Conservation (phyloP, 2,797 vertebrate genomes). For the Chanos chanos region DNA sequence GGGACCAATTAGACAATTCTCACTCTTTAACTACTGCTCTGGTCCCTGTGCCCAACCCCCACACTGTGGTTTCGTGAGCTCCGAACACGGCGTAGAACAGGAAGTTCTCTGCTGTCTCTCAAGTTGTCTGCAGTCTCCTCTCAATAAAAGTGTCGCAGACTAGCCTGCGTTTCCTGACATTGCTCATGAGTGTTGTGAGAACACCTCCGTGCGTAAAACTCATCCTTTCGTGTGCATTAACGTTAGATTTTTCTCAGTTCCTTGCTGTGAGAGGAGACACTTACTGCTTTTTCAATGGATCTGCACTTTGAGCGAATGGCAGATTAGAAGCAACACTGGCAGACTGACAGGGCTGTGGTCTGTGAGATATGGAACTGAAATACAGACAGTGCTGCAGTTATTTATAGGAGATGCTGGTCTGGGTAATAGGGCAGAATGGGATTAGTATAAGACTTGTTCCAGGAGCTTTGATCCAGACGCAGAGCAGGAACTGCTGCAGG, state of each 20-base stretch:
- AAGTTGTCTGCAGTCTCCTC: not conserved
- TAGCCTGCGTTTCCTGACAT: not conserved
- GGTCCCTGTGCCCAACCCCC: not conserved
- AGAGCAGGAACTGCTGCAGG: constrained; percentile 41
- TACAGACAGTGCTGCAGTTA: constrained; percentile 47
- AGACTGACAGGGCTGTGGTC: too few relatives aligned
- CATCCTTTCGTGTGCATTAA: constrained; percentile 2
- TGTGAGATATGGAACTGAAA: constrained; percentile 37
- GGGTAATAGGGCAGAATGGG: constrained; percentile 59
- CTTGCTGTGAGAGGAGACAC: not conserved
- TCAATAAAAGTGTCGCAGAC: not conserved
- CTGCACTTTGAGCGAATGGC: not conserved
- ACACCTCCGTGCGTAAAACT: not conserved
- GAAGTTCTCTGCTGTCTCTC: not conserved
- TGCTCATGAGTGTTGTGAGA: not conserved
- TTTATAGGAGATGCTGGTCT: constrained; percentile 55
- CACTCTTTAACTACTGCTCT: not conserved
- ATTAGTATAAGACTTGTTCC: constrained; percentile 56
- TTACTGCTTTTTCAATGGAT: too few relatives aligned
- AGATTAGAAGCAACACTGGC: not conserved
- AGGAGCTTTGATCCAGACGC: constrained; percentile 57
- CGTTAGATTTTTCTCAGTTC: not conserved
- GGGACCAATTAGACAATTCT: constrained; percentile 35
- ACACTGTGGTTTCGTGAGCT: not conserved
- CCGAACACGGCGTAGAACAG: constrained; percentile 17